Evolutionary conservation across 2,888 invertebrate species (phyloP).

Genomic region (Coelogynopora nodosa): DNA sequence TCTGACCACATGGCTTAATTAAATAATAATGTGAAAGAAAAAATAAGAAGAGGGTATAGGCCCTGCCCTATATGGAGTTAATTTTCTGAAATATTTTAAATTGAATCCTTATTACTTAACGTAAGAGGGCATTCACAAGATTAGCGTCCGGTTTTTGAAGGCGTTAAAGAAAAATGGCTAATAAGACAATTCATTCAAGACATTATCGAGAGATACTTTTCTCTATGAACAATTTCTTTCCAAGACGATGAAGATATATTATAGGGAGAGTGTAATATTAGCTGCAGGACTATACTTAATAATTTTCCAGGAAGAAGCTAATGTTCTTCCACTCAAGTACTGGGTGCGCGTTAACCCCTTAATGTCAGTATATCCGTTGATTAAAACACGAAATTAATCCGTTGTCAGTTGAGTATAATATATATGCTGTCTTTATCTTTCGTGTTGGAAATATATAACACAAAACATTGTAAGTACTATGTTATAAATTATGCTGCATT

Average conservation of each 20-base stretch:
- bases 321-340: neutral
- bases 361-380: neutral
- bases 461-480: too few relatives aligned
- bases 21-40: too few relatives aligned
- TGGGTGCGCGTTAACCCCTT: neutral
- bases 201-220: neutral
- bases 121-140: neutral
- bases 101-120: neutral
- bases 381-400: neutral
- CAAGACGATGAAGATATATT: neutral
- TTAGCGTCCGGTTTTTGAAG: slow-evolving; percentile 9
- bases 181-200: neutral
- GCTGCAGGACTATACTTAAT: neutral
- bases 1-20: too few relatives aligned
- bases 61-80: too few relatives aligned
- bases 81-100: too few relatives aligned
- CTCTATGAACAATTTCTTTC: neutral
- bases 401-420: too few relatives aligned
- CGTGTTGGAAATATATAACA: too few relatives aligned
- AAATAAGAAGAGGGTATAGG: too few relatives aligned
- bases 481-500: too few relatives aligned
- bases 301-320: neutral
- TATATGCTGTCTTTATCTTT: too few relatives aligned
- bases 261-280: neutral
- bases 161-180: neutral